Conservation (phyloP, 2,797 vertebrate species). For the Lepilemur ruficaudatus region DNA sequence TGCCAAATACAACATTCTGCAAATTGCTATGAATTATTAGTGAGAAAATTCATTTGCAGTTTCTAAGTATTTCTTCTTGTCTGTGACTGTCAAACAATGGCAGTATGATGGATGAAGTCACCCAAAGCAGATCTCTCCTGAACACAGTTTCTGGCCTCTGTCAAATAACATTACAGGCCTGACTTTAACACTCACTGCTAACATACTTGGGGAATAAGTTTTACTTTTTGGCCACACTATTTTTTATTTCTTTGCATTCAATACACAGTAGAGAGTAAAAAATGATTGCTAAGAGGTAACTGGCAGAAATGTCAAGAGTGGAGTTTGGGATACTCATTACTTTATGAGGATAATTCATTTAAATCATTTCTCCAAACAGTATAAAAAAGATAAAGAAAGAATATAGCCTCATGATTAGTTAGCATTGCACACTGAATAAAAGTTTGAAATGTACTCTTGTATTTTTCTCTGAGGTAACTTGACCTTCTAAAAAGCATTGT, state of each 20-base stretch:
- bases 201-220: neutral
- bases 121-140: neutral
- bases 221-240: neutral
- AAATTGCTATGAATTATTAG: conserved; percentile 36
- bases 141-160: neutral
- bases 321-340: neutral
- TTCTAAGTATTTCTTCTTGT: conserved; percentile 1
- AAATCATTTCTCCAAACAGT: conserved; percentile 24
- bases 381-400: neutral
- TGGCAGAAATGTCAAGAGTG: neutral
- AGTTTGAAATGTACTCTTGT: neutral
- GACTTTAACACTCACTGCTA: conserved; percentile 3
- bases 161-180: neutral
- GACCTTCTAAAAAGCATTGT: neutral
- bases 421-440: neutral
- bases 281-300: neutral
- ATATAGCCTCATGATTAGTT: neutral
- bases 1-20: neutral
- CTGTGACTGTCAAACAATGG: conserved; percentile 36
- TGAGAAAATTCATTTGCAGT: conserved; percentile 30
- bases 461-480: neutral
- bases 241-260: conserved; percentile 31
- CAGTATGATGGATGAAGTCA: conserved; percentile 54
- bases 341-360: neutral
- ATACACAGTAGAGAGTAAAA: neutral